phyloP scores from a whole-genome alignment of 2,113 vertebrate species.

The Neogale vison region DNA sequence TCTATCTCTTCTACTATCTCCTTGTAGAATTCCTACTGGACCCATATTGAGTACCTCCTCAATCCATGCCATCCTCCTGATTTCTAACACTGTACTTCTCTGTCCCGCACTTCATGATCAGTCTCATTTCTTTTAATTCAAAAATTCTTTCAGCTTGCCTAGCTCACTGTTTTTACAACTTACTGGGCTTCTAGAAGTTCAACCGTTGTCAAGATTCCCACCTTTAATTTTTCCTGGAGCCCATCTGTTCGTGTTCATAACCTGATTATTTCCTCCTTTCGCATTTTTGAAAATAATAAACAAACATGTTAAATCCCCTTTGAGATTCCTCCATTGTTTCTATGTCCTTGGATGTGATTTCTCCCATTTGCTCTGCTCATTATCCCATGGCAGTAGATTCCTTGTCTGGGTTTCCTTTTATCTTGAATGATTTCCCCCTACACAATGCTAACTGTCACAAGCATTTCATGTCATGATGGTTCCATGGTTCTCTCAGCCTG shows the following conservation, averaged over 20 bases:
- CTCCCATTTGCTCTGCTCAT: neutral
- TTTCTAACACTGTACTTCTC: neutral
- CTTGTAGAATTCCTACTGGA: neutral
- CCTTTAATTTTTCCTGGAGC: neutral
- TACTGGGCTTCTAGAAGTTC: neutral
- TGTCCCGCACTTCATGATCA: neutral
- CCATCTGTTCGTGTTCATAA: neutral
- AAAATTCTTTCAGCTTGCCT: neutral
- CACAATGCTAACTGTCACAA: neutral
- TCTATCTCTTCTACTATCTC: neutral
- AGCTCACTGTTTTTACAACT: neutral
- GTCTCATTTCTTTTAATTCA: conserved; percentile 19
- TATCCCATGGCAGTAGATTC: neutral
- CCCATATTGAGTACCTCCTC: neutral
- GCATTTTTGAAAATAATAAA: conserved; percentile 6
- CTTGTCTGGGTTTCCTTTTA: neutral
- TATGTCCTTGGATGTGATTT: neutral
- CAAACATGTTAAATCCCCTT: neutral
- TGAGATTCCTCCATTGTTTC: neutral
- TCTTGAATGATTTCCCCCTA: neutral
- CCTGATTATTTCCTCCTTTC: neutral
- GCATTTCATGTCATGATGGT: neutral
- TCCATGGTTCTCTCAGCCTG: neutral
- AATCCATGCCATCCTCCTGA: neutral
- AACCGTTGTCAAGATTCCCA: neutral